Evolutionary conservation across 37 sponge, comb jelly and placozoan genomes (phyloP).

Genomic region (Ianthella basta): DNA sequence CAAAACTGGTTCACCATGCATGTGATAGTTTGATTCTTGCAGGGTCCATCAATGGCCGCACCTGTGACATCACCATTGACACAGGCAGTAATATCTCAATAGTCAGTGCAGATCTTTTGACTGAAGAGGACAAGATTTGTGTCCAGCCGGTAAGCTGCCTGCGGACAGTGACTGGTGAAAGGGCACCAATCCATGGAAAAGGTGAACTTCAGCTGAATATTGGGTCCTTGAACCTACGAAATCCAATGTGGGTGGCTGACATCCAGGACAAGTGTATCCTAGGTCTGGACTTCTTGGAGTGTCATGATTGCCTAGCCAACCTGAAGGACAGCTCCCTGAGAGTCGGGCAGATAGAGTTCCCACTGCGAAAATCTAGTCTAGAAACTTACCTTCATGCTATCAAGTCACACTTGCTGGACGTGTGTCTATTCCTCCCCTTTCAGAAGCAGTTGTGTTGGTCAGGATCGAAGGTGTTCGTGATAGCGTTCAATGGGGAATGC

Average conservation of each 20-base stretch:
- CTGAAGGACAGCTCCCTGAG: constrained; percentile 10
- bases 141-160: background rate
- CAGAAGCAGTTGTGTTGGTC: background rate
- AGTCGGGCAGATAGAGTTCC: no score
- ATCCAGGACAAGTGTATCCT: constrained; percentile 36
- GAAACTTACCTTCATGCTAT: no score
- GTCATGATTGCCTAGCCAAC: constrained; percentile 24
- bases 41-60: constrained; percentile 24
- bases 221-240: constrained; percentile 1
- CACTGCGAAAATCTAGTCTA: no score
- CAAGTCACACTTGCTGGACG: background rate
- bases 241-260: constrained; percentile 41
- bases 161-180: constrained; percentile 51
- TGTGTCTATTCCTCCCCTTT: background rate
- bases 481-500: no score
- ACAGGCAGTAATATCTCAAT: no score
- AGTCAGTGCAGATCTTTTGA: constrained; percentile 32
- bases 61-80: no score
- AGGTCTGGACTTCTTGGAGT: constrained; percentile 41
- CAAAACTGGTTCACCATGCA: constrained; percentile 29
- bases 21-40: constrained; percentile 25
- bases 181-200: constrained; percentile 22
- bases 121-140: background rate
- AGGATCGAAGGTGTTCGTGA: no score
- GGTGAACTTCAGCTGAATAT: constrained; percentile 5